Conservation (phyloP, 2,888 invertebrate genomes). For the Philereme vetulata region DNA sequence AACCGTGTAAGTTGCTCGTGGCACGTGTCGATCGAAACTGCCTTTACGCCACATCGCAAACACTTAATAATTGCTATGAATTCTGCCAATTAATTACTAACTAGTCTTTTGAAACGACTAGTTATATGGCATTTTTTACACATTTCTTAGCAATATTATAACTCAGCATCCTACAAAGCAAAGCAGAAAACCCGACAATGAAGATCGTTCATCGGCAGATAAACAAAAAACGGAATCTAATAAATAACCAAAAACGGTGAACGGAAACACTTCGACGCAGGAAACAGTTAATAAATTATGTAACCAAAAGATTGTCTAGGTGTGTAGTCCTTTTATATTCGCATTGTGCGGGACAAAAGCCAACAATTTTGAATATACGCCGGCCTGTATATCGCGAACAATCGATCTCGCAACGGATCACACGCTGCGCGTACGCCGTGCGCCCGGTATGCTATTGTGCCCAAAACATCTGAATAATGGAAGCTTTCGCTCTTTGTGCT, state of each 20-base stretch:
- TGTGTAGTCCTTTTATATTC: constrained; percentile 68
- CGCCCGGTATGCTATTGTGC: constrained; percentile 67
- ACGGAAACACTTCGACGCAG: constrained; percentile 63
- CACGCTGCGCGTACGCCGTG: constrained; percentile 78
- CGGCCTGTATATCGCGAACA: constrained; percentile 71
- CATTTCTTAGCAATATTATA: neutral
- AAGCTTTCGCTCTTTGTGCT: constrained; percentile 70
- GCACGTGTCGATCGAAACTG: constrained; percentile 43
- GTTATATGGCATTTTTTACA: neutral
- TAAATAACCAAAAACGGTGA: constrained; percentile 51
- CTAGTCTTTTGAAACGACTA: neutral
- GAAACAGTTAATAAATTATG: constrained; percentile 67
- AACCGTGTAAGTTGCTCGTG: constrained; percentile 50
- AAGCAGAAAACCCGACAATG: constrained; percentile 14
- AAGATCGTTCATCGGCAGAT: constrained; percentile 23
- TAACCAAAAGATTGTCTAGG: constrained; percentile 65
- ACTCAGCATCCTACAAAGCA: constrained; percentile 1
- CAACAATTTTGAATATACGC: constrained; percentile 71
- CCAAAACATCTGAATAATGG: constrained; percentile 74
- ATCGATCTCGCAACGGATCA: constrained; percentile 71
- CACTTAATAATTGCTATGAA: constrained; percentile 37
- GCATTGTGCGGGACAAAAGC: constrained; percentile 67
- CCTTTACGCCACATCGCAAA: constrained; percentile 45
- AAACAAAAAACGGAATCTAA: constrained; percentile 35
- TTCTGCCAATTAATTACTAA: constrained; percentile 40